Base-by-base conservation (phyloP, 1,140 invertebrate species). In the Temnothorax longispinosus region DNA sequence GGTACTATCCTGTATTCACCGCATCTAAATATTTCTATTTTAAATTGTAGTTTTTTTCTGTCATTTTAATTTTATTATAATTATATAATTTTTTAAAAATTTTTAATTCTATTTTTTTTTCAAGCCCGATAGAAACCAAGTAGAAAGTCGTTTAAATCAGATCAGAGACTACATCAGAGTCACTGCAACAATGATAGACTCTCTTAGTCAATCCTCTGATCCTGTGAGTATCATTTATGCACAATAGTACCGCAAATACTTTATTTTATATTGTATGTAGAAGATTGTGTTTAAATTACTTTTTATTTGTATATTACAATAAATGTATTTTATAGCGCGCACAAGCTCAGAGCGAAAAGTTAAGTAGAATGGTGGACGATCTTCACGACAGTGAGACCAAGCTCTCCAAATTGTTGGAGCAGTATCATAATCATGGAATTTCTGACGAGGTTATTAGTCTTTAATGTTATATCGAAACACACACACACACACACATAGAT, bases 91-190 rank as follows among this genome's bases (percentile, higher is more conserved):
- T 27, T 52, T 58, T 32, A 47, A 44, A 54, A 35, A 78, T 35
- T 69, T 7, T 41, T 3, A 80, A 41, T 69, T 21, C 10, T 80
- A 86, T 89, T 88, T 65, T 67, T 52, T 54, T n/a, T 75, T 84
- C 54, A 78, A 95, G 95, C 96, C 96, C 7, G 96, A 96, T 78
- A 95, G 96, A 38, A 95, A 95, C 6, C 95, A 95, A 82, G 96
- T 97, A 3, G 96, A 96, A 87, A 95, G 95, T 32, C 94, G 96
- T 6, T 94, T 97, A 21, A 96, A 96, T 85, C 96, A 97, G 92
- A 97, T 97, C 69, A 93, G 96, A 60, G 96, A 96, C 82, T 97
- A 96, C 89, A 97, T 97, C 78, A 94, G 96, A 92, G 96, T 96
- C 13, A 97, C 96, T 15, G 96, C 96, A 15, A 95, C 95, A 1